Evolutionary conservation across 2,113 vertebrate genomes (phyloP), one percentile per base, ranked within the genome.

Genomic region (Pseudorectes ferrugineus): DNA sequence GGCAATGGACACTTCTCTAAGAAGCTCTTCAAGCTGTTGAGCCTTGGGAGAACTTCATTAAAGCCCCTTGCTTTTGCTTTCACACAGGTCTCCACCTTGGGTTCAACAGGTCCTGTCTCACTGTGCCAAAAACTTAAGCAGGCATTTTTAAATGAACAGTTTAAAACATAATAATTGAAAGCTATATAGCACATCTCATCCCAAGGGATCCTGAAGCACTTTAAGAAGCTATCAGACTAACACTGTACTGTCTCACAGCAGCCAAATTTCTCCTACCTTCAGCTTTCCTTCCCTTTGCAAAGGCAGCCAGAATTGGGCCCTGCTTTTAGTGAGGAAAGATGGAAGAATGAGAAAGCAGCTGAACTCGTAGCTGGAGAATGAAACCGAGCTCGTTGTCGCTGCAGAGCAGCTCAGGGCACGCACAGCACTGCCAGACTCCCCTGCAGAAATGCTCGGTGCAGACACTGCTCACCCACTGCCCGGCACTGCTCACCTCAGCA

Each of bases 71-170:
- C 28, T 82, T 73, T 89, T 84, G 61, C 46, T 96, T 92, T 93
- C 76, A 58, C 78, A 58, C 51, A 33, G 24, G 29, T 75, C 36
- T 89, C 73, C 19, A 35, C 2, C 77, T 75, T 66, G 26, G 29
- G n/a, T 76, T 88, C 74, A 89, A 68, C 78, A 77, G 82, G 43
- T 54, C 89, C 82, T 88, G 68, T 55, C 74, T 92, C 62, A 19
- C 17, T 82, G 43, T 74, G 93, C 85, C 92, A 93, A 88, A 89
- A 72, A 31, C 75, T 74, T 92, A 86, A 93, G 83, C 29, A 63
- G 77, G 65, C 84, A 75, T 96, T 89, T 96, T 96, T 52, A 95
- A 95, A 91, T n/a, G 48, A 89, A 79, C 36, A 61, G 49, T 66
- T 91, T 71, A 70, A 70, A 89, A 68, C 77, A 65, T 40, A 89